phyloP scores from a whole-genome alignment of 2,113 vertebrate genomes.

The Athene cunicularia region DNA sequence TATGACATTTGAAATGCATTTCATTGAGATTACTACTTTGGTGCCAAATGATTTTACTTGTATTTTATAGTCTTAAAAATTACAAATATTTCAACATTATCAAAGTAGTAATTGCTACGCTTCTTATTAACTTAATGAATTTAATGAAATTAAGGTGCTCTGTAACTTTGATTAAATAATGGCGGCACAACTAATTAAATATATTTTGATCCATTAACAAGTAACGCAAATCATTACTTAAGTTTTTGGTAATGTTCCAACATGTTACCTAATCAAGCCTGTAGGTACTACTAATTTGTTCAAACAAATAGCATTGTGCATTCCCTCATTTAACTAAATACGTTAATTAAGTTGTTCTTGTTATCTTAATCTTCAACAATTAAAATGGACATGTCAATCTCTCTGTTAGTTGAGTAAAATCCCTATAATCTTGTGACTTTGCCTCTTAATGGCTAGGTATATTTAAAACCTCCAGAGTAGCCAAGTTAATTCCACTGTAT shows the following conservation, averaged over 20 bases:
- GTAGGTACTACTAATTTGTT: neutral
- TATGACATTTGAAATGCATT: neutral
- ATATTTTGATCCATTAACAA: constrained; percentile 1
- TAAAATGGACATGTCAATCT: neutral
- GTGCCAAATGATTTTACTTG: neutral
- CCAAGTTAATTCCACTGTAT: constrained; percentile 63
- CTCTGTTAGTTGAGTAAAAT: neutral
- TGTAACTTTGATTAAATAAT: neutral
- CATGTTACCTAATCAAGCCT: neutral
- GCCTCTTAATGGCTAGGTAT: neutral
- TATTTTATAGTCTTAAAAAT: neutral
- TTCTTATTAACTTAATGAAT: neutral
- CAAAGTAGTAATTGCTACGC: neutral
- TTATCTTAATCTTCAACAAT: constrained; percentile 17
- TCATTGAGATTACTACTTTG: neutral
- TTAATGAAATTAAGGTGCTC: neutral
- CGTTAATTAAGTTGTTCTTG: constrained; percentile 5
- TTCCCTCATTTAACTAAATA: neutral
- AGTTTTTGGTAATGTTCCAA: neutral
- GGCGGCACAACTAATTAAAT: constrained; percentile 7
- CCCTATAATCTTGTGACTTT: constrained; percentile 12
- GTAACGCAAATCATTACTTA: neutral
- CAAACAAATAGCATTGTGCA: neutral
- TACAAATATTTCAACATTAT: neutral
- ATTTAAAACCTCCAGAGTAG: constrained; percentile 51